Evolutionary conservation across 2,888 invertebrate genomes (phyloP), one percentile per base, ranked within the genome.

Genomic region (Eupithecia pulchellata): DNA sequence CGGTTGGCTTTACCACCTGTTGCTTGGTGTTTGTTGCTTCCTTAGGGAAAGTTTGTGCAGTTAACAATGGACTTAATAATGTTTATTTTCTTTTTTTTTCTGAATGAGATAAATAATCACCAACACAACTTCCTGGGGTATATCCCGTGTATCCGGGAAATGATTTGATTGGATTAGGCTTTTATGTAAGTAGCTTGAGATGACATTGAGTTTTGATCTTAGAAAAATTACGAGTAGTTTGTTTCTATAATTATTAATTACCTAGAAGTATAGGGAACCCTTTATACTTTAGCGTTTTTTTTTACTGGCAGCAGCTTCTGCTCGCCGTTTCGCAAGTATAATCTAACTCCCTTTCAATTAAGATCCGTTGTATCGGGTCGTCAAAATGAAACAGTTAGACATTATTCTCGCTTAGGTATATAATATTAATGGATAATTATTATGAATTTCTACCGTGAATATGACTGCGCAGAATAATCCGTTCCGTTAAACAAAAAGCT

Each of bases 1-100:
- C 25, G 52, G 25, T 52, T 52, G 25, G 52, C 14, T 17, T 58
- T 47, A 68, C 65, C 72, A 69, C 72, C 72, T 73, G 72, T 69
- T 67, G 69, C 55, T 66, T 6, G 13, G 57, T 57, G 17, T 58
- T 58, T 60, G 30, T 32, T 11, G 30, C 30, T 32, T 30, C n/a
- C n/a, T 2, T 57, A 29, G 25, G 52, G 25, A 52, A 52, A 47
- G 11, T 29, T 14, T 57, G 14, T 57, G 29, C 29, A 17, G 27
- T 29, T 57, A 57, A 55, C 27, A 27, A 55, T 27, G 27, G 17
- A 29, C 57, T 5, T 32, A n/a, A n/a, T n/a, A n/a, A n/a, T n/a
- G n/a, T n/a, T n/a, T n/a, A n/a, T n/a, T n/a, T n/a, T n/a, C n/a
- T n/a, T n/a, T n/a, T n/a, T n/a, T n/a, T n/a, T n/a, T n/a, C n/a